These are phyloP conservation scores for Caerostris extrusa DNA, from an alignment of 1,140 invertebrate species.

Conservation along the genomic window DNA sequence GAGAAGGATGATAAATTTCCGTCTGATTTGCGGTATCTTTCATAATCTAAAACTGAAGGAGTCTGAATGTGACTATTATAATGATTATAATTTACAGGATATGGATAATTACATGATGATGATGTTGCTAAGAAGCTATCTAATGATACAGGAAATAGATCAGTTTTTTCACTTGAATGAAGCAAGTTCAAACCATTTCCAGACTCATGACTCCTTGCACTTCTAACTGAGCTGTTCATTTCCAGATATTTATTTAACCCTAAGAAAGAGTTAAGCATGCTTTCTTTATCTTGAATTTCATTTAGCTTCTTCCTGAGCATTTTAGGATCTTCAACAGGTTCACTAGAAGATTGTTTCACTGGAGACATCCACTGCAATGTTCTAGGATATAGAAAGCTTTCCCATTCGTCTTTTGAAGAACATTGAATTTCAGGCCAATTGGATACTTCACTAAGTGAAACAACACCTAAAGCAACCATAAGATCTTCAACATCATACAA, in stretches of 20 bases:
- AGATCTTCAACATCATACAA: conserved; percentile 94
- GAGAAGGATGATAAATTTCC: conserved; percentile 43
- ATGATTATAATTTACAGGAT: conserved; percentile 72
- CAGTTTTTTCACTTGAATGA: conserved; percentile 43
- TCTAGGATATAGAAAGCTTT: conserved; percentile 36
- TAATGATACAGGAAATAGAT: conserved; percentile 57
- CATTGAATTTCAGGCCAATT: conserved; percentile 85
- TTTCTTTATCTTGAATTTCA: conserved; percentile 71
- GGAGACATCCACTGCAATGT: conserved; percentile 21
- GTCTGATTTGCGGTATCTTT: conserved; percentile 58
- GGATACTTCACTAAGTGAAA: conserved; percentile 91
- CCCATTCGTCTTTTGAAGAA: conserved; percentile 57
- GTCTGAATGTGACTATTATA: conserved; percentile 69
- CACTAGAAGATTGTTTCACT: conserved; percentile 14
- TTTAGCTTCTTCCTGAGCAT: conserved; percentile 73
- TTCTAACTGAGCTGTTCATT: conserved; percentile 11
- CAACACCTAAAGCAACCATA: conserved; percentile 93
- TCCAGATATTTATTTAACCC: conserved; percentile 63
- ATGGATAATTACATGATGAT: conserved; percentile 70
- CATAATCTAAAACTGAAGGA: conserved; percentile 50
- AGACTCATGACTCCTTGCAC: conserved; percentile 37
- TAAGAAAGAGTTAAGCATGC: conserved; percentile 56
- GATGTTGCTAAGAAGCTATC: conserved; percentile 62
- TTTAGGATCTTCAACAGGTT: conserved; percentile 32
- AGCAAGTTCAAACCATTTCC: conserved; percentile 17